Evolutionary conservation across 2,888 invertebrate genomes (phyloP), one percentile per base, ranked within the genome.

Genomic region (Linnaemya vulpina): DNA sequence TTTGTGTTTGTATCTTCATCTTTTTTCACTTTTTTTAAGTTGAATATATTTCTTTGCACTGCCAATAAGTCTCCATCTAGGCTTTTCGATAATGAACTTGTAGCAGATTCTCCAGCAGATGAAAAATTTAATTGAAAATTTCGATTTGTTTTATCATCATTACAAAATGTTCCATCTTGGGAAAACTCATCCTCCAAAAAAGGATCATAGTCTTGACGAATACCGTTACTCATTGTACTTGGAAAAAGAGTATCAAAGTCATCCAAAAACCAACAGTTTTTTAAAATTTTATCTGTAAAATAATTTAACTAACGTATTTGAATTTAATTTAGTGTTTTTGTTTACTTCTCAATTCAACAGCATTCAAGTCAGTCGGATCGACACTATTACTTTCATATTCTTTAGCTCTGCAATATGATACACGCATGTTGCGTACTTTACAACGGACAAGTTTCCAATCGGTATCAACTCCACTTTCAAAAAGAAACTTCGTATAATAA

Each of bases 341-440:
- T 49, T 9, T 80, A 76, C 76, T 58, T 76, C 40, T 73, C 2
- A 63, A 22, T 17, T 15, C 30, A 10, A 49, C 49, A 22, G 15
- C 10, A 25, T 58, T 38, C n/a, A 35, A 73, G 11, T 58, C 38
- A 10, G 17, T 65, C 0, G 49, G 43, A 2, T 46, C 49, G 17
- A 3, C 13, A 20, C 58, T 35, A 13, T 40, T 67, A 1, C 38
- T 38, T 63, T 73, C 49, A 73, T 51, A 55, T 51, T 73, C 79
- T 79, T 79, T 79, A 13, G 65, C 65, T 40, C n/a, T 73, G 1
- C 55, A 25, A 58, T 79, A 79, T n/a, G 53, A 0, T n/a, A 4
- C 25, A 25, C 79, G 73, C 79, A 79, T 79, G 49, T 79, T 73
- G 2, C 79, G 79, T 13, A 73, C 58, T 65, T 80, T 80, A 20